phyloP scores from a whole-genome alignment of 64 coral and sea anemone species.

The Dendrophyllia cribrosa region DNA sequence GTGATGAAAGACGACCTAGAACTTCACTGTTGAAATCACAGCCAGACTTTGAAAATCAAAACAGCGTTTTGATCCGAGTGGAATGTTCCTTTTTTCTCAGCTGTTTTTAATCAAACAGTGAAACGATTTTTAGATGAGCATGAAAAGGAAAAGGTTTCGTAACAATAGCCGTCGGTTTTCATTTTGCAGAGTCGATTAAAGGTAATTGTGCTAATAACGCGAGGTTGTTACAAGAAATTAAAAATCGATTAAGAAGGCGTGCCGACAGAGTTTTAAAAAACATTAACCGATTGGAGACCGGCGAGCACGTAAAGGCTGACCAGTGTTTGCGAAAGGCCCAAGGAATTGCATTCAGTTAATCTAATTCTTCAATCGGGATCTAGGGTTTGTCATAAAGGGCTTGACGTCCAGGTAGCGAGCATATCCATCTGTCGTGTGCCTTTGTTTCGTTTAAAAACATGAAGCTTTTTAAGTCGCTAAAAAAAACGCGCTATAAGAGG shows the following conservation, averaged over 20 bases:
- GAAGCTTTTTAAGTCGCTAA: constrained; percentile 4
- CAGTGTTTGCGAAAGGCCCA: background rate
- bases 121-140: constrained; percentile 8
- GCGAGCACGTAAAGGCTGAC: too few relatives aligned
- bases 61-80: background rate
- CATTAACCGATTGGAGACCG: background rate
- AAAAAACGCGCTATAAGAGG: background rate
- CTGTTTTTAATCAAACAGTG: constrained; percentile 7
- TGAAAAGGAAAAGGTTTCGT: background rate
- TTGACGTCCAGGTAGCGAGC: background rate
- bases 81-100: background rate
- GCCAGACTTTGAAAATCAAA: background rate
- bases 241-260: constrained; percentile 49
- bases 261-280: constrained; percentile 53
- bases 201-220: constrained; percentile 30
- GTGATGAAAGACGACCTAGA: constrained; percentile 4
- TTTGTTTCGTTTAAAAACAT: constrained; percentile 42
- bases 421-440: background rate
- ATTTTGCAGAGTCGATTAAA: constrained; percentile 13
- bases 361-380: background rate
- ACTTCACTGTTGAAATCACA: constrained; percentile 19
- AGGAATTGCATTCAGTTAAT: background rate
- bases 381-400: background rate
- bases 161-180: background rate
- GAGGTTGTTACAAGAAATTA: constrained; percentile 34